Conservation (phyloP, 2,113 vertebrate species). For the Lucifuga dentata region DNA sequence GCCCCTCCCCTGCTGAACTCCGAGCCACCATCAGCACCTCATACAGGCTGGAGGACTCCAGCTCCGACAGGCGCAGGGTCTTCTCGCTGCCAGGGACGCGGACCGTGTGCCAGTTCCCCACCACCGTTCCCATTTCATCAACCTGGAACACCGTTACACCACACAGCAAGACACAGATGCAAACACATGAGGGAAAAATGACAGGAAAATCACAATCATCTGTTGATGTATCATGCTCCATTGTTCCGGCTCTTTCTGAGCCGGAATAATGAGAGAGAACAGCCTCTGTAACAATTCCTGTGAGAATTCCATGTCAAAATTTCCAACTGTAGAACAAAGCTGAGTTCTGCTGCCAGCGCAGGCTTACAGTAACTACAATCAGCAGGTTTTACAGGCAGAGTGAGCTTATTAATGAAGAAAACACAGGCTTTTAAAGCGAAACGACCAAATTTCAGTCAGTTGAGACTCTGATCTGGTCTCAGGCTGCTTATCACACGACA, state of each 20-base stretch:
- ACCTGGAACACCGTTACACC: conserved; percentile 79
- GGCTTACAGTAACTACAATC: conserved; percentile 38
- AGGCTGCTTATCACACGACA: too few species aligned
- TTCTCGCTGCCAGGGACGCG: conserved; percentile 95
- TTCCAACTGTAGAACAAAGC: conserved; percentile 55
- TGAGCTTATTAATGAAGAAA: conserved; percentile 55
- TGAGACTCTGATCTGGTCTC: neutral
- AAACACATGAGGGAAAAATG: conserved; percentile 5
- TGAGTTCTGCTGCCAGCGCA: conserved; percentile 42
- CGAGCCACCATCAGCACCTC: conserved; percentile 98
- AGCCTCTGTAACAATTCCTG: conserved; percentile 36
- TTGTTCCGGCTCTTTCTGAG: conserved; percentile 11
- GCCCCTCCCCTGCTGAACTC: conserved; percentile 90
- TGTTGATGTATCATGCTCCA: conserved; percentile 10
- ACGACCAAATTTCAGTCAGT: conserved; percentile 36
- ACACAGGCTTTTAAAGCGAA: conserved; percentile 56
- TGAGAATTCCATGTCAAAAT: conserved; percentile 62
- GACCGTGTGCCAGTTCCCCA: conserved; percentile 91
- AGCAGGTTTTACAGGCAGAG: conserved; percentile 55
- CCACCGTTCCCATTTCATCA: conserved; percentile 83
- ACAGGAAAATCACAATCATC: conserved; percentile 34
- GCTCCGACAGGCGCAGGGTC: conserved; percentile 89
- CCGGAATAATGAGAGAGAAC: conserved; percentile 31
- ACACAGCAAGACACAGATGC: conserved; percentile 12
- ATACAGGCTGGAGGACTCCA: conserved; percentile 95